phyloP scores from a whole-genome alignment of 2,888 invertebrate genomes.

The Cabera pusaria region DNA sequence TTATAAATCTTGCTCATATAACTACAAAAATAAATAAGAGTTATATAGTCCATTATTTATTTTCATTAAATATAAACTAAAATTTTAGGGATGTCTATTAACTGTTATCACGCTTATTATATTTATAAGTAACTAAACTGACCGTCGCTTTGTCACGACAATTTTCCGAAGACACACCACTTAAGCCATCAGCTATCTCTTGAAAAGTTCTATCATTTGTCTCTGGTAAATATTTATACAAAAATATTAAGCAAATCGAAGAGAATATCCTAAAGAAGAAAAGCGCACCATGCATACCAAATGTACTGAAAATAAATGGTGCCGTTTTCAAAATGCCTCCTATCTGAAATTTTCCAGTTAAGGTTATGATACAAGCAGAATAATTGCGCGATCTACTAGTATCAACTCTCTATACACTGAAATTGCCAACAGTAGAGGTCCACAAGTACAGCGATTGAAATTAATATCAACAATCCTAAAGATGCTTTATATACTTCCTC shows the following conservation, averaged over 20 bases:
- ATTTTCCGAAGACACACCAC: too few species aligned
- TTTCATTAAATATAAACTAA: too few species aligned
- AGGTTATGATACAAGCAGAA: slow-evolving; percentile 27
- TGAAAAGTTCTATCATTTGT: slow-evolving; percentile 52
- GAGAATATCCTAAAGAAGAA: slow-evolving; percentile 36
- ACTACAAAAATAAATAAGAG: too few species aligned
- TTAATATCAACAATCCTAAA: slow-evolving; percentile 33
- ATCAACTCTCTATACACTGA: slow-evolving; percentile 41
- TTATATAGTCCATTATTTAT: too few species aligned
- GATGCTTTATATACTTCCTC: slow-evolving; percentile 36
- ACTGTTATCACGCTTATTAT: too few species aligned
- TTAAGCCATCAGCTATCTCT: slow-evolving; percentile 38
- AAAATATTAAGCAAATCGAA: slow-evolving; percentile 17
- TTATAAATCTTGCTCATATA: too few species aligned
- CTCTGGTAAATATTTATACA: slow-evolving; percentile 49
- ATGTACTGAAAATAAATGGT: slow-evolving; percentile 38
- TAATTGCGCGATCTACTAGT: slow-evolving; percentile 39
- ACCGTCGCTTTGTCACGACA: too few species aligned
- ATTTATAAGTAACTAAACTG: too few species aligned
- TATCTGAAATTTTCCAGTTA: slow-evolving; percentile 12
- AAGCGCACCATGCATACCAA: slow-evolving; percentile 41
- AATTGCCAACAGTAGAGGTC: slow-evolving; percentile 38
- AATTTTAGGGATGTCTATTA: too few species aligned
- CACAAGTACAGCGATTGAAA: slow-evolving; percentile 43
- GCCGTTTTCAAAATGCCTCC: slow-evolving; percentile 36